Conservation (phyloP, 1,140 invertebrate genomes). For the Galleria mellonella region DNA sequence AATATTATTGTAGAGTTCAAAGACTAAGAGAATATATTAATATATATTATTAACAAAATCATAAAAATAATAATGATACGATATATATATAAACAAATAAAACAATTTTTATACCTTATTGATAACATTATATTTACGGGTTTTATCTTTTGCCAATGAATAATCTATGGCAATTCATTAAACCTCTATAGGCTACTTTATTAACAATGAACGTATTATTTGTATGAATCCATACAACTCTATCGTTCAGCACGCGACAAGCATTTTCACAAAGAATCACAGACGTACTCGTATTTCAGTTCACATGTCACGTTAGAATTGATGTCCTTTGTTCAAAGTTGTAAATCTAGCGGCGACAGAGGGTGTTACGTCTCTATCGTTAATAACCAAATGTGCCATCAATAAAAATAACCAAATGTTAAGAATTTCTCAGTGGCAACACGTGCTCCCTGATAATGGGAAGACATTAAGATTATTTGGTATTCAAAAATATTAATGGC, state of each 20-base stretch:
- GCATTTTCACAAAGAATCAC: slow-evolving; percentile 18
- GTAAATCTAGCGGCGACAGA: slow-evolving; percentile 52
- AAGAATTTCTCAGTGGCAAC: slow-evolving; percentile 9
- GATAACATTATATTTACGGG: too few relatives aligned
- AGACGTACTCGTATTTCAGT: slow-evolving; percentile 31
- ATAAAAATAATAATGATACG: too few relatives aligned
- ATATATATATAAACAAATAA: too few relatives aligned
- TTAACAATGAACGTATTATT: too few relatives aligned
- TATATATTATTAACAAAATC: too few relatives aligned
- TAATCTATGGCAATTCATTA: too few relatives aligned
- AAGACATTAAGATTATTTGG: slow-evolving; percentile 60
- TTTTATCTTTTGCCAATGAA: too few relatives aligned
- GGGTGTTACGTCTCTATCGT: slow-evolving; percentile 32
- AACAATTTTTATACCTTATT: too few relatives aligned
- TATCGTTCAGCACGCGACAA: background rate
- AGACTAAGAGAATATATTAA: too few relatives aligned
- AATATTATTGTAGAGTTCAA: too few relatives aligned
- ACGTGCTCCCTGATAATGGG: slow-evolving; percentile 59
- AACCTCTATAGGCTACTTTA: too few relatives aligned
- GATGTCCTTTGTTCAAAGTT: slow-evolving; percentile 58
- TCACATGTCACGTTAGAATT: slow-evolving; percentile 58
- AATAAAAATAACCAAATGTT: too few relatives aligned
- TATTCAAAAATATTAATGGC: slow-evolving; percentile 50
- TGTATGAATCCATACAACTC: slow-evolving; percentile 13
- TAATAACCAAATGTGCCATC: slow-evolving; percentile 34